phyloP scores from a whole-genome alignment of 2,888 invertebrate species.

The Scaptomyza parva region DNA sequence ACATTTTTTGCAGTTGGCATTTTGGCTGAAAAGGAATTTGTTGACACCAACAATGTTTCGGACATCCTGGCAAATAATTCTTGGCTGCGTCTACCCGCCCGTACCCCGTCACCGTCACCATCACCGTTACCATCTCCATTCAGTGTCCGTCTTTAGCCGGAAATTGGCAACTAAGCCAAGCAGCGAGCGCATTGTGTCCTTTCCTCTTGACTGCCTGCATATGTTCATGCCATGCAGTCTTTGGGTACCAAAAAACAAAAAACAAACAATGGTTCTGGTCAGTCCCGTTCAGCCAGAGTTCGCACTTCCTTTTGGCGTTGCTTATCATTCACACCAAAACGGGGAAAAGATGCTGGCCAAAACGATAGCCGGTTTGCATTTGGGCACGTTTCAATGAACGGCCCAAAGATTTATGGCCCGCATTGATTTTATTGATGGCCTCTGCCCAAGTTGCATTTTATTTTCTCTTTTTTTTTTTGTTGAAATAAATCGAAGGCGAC shows the following conservation, averaged over 20 bases:
- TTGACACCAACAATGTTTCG: constrained; percentile 83
- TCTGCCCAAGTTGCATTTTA: constrained; percentile 48
- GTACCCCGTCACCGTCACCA: no score
- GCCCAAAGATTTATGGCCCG: constrained; percentile 80
- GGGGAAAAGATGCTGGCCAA: constrained; percentile 27
- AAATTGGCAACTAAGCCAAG: constrained; percentile 80
- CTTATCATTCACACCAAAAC: constrained; percentile 66
- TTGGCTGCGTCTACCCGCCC: constrained; percentile 39
- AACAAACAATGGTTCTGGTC: constrained; percentile 72
- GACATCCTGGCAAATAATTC: constrained; percentile 81
- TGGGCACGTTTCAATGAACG: constrained; percentile 70
- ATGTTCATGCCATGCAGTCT: constrained; percentile 60
- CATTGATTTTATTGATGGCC: constrained; percentile 82
- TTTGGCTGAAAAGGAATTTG: constrained; percentile 80
- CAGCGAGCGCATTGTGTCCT: constrained; percentile 72
- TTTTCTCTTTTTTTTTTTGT: background rate
- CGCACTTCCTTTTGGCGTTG: constrained; percentile 58
- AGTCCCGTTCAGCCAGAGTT: constrained; percentile 57
- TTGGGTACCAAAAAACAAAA: no score
- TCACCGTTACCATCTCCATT: background rate
- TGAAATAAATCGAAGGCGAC: constrained; percentile 61
- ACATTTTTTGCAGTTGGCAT: constrained; percentile 61
- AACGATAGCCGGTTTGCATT: constrained; percentile 55
- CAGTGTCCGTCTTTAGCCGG: constrained; percentile 40
- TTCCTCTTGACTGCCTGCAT: constrained; percentile 82